A percentile compares a stretch with the other conserved stretches of the same genome.
phyloP scores from a whole-genome alignment of 1,140 invertebrate species.

The Trichomalopsis sarcophagae region DNA sequence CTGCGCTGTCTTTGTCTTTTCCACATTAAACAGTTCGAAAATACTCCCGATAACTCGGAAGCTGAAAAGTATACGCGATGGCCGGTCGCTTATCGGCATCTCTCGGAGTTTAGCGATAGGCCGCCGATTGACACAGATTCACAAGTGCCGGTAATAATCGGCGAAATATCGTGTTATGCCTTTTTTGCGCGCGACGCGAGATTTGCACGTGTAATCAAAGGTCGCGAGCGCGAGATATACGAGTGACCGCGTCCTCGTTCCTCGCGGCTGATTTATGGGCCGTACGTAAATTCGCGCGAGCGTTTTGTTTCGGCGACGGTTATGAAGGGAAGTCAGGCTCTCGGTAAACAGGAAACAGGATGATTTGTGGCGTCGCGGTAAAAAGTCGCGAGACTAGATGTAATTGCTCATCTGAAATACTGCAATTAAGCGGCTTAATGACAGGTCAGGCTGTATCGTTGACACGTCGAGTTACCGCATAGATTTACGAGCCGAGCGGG shows the following conservation, averaged over 20 bases:
- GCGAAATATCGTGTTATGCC: neutral
- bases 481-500: neutral
- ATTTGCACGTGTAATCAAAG: neutral
- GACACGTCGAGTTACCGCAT: neutral
- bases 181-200: neutral
- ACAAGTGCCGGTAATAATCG: neutral
- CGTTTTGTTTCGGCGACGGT: no score
- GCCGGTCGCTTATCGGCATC: neutral
- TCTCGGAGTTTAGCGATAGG: neutral
- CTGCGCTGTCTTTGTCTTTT: neutral
- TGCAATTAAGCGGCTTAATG: no score
- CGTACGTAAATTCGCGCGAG: no score
- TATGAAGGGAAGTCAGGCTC: no score
- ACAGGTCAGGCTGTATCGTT: no score
- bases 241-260: no score
- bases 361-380: neutral
- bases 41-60: neutral
- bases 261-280: no score
- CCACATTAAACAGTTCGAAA: no score
- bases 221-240: no score
- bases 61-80: neutral
- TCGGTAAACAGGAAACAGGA: neutral
- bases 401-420: neutral
- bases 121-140: no score
- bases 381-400: no score